Percentiles rank a stretch among this genome's conserved stretches.
These are phyloP conservation scores for Leptothorax acervorum DNA, from an alignment of 2,888 invertebrate genomes.

Conservation along the genomic window DNA sequence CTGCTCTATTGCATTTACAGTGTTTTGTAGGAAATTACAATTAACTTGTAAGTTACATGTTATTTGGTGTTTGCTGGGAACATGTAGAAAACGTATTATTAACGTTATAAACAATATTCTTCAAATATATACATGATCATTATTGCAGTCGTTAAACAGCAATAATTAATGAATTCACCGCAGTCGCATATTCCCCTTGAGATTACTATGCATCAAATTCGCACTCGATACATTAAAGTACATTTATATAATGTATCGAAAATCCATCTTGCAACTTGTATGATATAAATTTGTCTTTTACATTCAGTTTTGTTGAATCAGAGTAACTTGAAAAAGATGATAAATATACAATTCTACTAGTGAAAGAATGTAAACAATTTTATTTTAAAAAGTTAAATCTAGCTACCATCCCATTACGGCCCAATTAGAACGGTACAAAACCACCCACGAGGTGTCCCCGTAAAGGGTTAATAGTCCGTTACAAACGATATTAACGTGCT, in stretches of 20 bases:
- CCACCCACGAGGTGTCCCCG: no score
- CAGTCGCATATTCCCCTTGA: conserved; percentile 60
- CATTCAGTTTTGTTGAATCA: not conserved
- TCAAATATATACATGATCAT: conserved; percentile 21
- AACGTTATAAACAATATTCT: not conserved
- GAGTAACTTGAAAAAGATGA: not conserved
- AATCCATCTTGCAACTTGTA: conserved; percentile 35
- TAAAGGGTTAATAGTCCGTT: conserved; percentile 11
- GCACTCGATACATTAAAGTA: conserved; percentile 68
- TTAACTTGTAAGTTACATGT: no score
- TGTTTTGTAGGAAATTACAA: no score
- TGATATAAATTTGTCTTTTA: conserved; percentile 3
- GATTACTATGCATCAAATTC: conserved; percentile 67
- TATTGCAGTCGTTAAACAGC: conserved; percentile 66
- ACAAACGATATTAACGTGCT: not conserved
- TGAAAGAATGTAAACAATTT: conserved; percentile 2
- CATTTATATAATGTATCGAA: conserved; percentile 54
- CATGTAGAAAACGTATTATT: not conserved
- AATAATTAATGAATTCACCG: conserved; percentile 69
- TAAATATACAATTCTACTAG: not conserved
- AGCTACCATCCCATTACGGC: not conserved
- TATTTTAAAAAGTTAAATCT: not conserved
- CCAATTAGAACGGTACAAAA: not conserved
- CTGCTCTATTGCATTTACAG: no score
- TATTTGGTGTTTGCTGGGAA: not conserved